Evolutionary conservation across 2,797 vertebrate genomes (phyloP).

Genomic region (Toxotes lorentzi): DNA sequence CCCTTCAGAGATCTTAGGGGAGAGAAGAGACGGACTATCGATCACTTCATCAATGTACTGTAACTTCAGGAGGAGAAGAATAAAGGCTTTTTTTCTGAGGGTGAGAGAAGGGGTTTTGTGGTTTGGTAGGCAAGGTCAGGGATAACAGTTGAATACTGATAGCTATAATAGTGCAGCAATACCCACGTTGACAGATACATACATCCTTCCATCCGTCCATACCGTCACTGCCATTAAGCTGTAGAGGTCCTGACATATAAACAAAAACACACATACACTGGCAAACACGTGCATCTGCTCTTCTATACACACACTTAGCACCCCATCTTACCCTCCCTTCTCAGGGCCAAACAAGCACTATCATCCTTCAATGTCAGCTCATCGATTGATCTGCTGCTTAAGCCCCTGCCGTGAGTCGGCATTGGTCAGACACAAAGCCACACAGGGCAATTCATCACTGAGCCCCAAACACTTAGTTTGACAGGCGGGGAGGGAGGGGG

Average conservation of each 20-base stretch:
- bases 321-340: constrained; percentile 56
- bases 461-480: constrained; percentile 84
- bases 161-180: constrained; percentile 55
- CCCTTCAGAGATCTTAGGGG: constrained; percentile 75
- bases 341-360: constrained; percentile 78
- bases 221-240: constrained; percentile 64
- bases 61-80: constrained; percentile 76
- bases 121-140: constrained; percentile 76
- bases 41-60: constrained; percentile 80
- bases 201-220: constrained; percentile 77
- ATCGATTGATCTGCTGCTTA: constrained; percentile 88
- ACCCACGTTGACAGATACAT: constrained; percentile 49
- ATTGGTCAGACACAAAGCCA: constrained; percentile 88
- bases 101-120: constrained; percentile 62
- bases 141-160: constrained; percentile 73
- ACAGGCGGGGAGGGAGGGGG: constrained; percentile 74
- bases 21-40: constrained; percentile 76
- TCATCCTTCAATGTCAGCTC: constrained; percentile 88
- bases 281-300: constrained; percentile 34
- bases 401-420: constrained; percentile 85
- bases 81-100: constrained; percentile 68
- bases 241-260: constrained; percentile 34
- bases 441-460: constrained; percentile 88
- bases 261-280: constrained; percentile 25
- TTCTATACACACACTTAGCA: constrained; percentile 28